These are phyloP conservation scores for Otus sunia DNA, from an alignment of 2,113 vertebrate species.

Conservation along the genomic window DNA sequence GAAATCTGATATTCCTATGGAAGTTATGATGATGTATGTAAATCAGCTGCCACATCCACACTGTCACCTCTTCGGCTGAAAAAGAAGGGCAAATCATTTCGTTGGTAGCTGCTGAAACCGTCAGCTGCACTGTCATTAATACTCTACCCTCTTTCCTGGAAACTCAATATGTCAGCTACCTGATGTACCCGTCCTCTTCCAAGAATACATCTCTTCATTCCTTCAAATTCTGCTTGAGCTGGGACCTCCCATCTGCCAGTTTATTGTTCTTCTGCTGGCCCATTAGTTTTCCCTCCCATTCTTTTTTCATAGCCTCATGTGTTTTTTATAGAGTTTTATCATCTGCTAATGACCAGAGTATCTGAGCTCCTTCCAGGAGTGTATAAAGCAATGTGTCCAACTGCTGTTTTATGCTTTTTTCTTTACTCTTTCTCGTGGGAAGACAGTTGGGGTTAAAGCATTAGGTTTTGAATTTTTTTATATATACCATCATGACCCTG, in stretches of 20 bases:
- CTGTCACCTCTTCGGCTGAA: slow-evolving; percentile 41
- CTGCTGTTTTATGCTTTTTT: background rate
- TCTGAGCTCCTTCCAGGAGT: background rate
- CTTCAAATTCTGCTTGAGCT: slow-evolving; percentile 63
- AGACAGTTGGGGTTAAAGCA: background rate
- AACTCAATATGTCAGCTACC: slow-evolving; percentile 53
- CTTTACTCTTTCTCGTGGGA: background rate
- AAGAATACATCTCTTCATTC: slow-evolving; percentile 31
- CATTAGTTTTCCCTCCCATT: background rate
- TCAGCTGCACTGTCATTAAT: slow-evolving; percentile 62
- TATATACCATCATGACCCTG: background rate
- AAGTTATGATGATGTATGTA: slow-evolving; percentile 44
- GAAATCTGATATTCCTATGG: slow-evolving; percentile 26
- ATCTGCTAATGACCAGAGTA: background rate
- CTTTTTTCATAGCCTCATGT: background rate
- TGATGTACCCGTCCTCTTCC: slow-evolving; percentile 73
- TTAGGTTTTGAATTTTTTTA: background rate
- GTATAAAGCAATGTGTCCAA: background rate
- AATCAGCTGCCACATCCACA: background rate
- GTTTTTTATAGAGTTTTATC: slow-evolving; percentile 1
- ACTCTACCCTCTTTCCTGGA: slow-evolving; percentile 58
- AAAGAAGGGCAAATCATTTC: slow-evolving; percentile 55
- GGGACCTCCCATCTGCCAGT: slow-evolving; percentile 51
- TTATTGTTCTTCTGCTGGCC: slow-evolving; percentile 42
- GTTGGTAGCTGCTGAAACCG: slow-evolving; percentile 48